Percentiles rank a stretch among this genome's conserved stretches.
phyloP scores from a whole-genome alignment of 2,113 vertebrate genomes.

The Pseudopodoces humilis region DNA sequence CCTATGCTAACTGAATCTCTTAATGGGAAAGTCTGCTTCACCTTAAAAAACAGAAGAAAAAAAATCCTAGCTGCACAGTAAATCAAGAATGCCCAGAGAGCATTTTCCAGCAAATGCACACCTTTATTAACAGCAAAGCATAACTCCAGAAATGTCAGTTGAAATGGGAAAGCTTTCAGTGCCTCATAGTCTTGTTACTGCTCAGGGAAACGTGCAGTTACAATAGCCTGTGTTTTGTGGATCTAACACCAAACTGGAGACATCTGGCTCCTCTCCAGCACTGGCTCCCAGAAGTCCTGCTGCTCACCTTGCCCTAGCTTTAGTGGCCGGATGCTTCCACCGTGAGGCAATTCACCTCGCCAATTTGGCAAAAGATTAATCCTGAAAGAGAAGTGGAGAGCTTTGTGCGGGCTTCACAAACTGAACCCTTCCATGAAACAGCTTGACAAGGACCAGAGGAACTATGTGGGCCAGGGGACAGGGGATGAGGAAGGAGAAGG shows the following conservation, averaged over 20 bases:
- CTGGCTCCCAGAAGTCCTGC: neutral
- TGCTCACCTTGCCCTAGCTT: slow-evolving; percentile 42
- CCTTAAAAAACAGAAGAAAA: neutral
- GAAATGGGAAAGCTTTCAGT: neutral
- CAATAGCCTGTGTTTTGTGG: neutral
- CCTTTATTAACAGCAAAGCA: neutral
- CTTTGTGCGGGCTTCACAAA: neutral
- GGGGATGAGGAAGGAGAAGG: neutral
- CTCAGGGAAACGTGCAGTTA: neutral
- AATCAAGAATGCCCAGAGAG: neutral
- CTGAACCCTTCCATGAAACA: neutral
- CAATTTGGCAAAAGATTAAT: neutral
- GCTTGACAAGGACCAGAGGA: neutral
- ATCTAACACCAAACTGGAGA: neutral
- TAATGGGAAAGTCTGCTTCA: neutral
- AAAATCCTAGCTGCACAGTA: neutral
- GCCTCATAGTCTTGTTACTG: neutral
- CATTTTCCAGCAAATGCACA: neutral
- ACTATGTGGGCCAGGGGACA: neutral
- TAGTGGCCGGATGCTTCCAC: neutral
- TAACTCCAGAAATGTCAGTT: neutral
- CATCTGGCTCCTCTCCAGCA: neutral
- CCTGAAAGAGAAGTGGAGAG: slow-evolving; percentile 14
- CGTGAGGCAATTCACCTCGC: neutral
- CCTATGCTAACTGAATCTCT: neutral